A percentile compares a stretch with the other conserved stretches of the same genome.
Evolutionary conservation across 1,140 invertebrate genomes (phyloP).

Genomic region (Chironomus tepperi): DNA sequence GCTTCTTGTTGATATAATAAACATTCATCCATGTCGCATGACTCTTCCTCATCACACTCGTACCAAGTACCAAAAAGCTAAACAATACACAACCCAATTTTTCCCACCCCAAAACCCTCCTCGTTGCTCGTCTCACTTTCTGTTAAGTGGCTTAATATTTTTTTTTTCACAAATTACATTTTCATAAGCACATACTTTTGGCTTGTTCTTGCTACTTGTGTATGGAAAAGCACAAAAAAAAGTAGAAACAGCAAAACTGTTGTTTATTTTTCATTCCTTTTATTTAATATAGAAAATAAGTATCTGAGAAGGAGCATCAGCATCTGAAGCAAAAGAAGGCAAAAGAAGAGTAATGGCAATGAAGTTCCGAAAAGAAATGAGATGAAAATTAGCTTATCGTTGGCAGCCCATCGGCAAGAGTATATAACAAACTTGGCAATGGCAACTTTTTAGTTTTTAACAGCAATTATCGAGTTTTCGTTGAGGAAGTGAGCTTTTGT

Average conservation of each 20-base stretch:
- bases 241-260: no score
- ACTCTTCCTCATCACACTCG: background rate
- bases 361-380: background rate
- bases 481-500: no score
- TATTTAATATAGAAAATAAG: no score
- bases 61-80: background rate
- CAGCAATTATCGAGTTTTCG: no score
- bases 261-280: no score
- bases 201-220: background rate
- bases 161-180: slow-evolving; percentile 20
- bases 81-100: no score
- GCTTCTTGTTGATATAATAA: no score
- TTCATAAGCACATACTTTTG: slow-evolving; percentile 1
- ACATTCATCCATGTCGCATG: background rate
- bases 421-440: background rate
- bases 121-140: no score
- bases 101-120: no score
- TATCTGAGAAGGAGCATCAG: no score
- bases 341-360: background rate
- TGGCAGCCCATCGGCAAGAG: background rate
- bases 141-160: slow-evolving; percentile 22
- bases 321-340: background rate
- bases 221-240: background rate
- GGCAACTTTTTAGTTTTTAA: no score
- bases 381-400: slow-evolving; percentile 20